Evolutionary conservation across 2,113 vertebrate genomes (phyloP).

Genomic region (Aix galericulata): DNA sequence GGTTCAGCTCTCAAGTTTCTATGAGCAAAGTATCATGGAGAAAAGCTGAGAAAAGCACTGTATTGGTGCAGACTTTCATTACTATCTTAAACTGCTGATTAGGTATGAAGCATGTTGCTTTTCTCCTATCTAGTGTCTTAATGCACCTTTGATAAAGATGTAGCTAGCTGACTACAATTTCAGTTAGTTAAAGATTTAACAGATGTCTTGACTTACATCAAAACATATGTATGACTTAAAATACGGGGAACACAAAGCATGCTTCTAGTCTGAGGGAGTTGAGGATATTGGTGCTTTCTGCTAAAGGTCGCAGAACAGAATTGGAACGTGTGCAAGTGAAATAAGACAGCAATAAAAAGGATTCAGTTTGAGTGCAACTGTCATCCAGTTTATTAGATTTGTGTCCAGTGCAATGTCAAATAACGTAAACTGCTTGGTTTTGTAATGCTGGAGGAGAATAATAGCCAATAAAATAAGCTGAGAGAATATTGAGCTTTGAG

Average conservation of each 20-base stretch:
- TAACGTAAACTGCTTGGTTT: not conserved
- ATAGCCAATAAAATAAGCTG: not conserved
- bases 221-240: not conserved
- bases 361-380: not conserved
- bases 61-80: not conserved
- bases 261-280: not conserved
- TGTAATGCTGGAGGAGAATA: not conserved
- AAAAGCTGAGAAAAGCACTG: not conserved
- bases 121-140: not conserved
- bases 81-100: not conserved
- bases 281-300: not conserved
- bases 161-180: not conserved
- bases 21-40: not conserved
- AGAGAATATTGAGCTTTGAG: not conserved
- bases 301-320: not conserved
- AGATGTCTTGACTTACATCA: not conserved
- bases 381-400: not conserved
- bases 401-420: not conserved
- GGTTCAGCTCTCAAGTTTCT: not conserved
- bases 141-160: not conserved
- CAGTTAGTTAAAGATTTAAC: not conserved
- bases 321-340: not conserved
- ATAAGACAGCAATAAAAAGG: not conserved
- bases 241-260: not conserved
- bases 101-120: accelerated